Evolutionary conservation across 64 coral and sea anemone species (phyloP).

Genomic region (Actinia equina): DNA sequence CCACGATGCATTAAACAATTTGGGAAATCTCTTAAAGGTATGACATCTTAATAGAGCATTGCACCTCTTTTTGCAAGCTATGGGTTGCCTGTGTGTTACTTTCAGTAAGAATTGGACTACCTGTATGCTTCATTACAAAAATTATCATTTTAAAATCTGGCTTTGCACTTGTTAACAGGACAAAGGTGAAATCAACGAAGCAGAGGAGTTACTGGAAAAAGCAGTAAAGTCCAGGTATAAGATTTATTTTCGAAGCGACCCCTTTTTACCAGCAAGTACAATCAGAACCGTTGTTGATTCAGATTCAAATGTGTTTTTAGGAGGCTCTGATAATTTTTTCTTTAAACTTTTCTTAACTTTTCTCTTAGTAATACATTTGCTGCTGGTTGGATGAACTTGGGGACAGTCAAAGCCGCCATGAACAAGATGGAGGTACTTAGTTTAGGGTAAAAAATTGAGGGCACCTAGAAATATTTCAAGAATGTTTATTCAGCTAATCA

Average conservation of each 20-base stretch:
- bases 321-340: neutral
- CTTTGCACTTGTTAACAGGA: constrained; percentile 33
- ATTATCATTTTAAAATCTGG: neutral
- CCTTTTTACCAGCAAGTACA: neutral
- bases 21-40: constrained; percentile 86
- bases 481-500: too few relatives aligned
- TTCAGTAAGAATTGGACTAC: neutral
- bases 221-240: constrained; percentile 62
- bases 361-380: constrained; percentile 51
- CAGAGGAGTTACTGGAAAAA: constrained; percentile 69
- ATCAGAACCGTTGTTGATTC: neutral
- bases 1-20: constrained; percentile 82
- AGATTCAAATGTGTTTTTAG: neutral
- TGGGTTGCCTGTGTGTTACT: neutral
- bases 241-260: too few relatives aligned
- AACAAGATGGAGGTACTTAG: constrained; percentile 54
- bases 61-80: neutral
- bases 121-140: neutral
- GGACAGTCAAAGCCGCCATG: constrained; percentile 81
- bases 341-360: neutral
- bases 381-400: constrained; percentile 92
- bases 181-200: constrained; percentile 68
- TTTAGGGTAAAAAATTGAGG: neutral
- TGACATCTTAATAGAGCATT: neutral
- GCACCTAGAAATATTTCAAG: too few relatives aligned